A percentile compares a stretch with the other conserved stretches of the same genome.
phyloP scores from a whole-genome alignment of 2,888 invertebrate genomes.

The Vanessa cardui region DNA sequence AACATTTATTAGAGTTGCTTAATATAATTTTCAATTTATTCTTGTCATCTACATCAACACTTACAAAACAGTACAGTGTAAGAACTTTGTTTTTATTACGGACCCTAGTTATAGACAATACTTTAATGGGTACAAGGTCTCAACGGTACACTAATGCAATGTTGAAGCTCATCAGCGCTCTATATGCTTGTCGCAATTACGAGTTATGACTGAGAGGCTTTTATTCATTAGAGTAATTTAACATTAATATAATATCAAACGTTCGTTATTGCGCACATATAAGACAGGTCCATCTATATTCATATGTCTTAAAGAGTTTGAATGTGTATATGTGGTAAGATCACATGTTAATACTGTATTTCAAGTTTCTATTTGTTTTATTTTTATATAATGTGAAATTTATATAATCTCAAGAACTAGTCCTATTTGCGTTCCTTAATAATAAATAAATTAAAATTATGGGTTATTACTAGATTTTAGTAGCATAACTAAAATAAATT shows the following conservation, averaged over 20 bases:
- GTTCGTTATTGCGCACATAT: background rate
- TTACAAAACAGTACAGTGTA: slow-evolving; percentile 44
- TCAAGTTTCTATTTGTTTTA: no score
- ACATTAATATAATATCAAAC: slow-evolving; percentile 45
- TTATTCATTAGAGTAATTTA: slow-evolving; percentile 61
- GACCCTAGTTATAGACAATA: slow-evolving; percentile 60
- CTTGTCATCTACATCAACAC: slow-evolving; percentile 32
- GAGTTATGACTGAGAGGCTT: slow-evolving; percentile 51
- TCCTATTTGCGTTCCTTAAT: no score
- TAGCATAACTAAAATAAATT: no score
- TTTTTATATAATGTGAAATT: no score
- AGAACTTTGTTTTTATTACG: slow-evolving; percentile 35
- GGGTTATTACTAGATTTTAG: no score
- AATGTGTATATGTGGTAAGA: no score
- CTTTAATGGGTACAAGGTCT: slow-evolving; percentile 70
- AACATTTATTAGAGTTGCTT: slow-evolving; percentile 33
- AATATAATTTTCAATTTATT: slow-evolving; percentile 36
- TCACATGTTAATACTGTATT: no score
- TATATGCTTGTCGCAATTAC: slow-evolving; percentile 46
- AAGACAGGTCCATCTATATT: background rate
- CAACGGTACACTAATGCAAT: slow-evolving; percentile 56
- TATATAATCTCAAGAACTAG: no score
- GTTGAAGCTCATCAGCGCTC: slow-evolving; percentile 45
- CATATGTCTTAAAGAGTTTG: no score
- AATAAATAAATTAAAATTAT: no score